Percentiles rank a stretch among this genome's conserved stretches.
Evolutionary conservation across 2,888 invertebrate species (phyloP).

Genomic region (Drosophila mimetica): DNA sequence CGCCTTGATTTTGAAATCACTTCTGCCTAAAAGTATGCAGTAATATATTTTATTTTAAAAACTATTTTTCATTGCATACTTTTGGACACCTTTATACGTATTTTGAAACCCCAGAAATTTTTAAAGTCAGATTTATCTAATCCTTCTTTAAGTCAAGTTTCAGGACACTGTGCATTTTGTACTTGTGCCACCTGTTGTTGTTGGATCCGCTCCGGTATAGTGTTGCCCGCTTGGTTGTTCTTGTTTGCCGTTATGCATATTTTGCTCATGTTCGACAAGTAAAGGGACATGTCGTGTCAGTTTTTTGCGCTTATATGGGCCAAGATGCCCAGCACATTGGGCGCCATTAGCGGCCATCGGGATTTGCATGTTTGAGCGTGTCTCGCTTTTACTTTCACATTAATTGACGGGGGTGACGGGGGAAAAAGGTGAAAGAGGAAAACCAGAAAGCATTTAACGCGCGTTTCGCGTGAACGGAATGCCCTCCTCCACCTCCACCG

Average conservation of each 20-base stretch:
- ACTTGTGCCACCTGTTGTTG: conserved; percentile 63
- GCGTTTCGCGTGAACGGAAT: conserved; percentile 68
- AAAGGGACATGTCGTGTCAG: conserved; percentile 68
- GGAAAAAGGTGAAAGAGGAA: conserved; percentile 3
- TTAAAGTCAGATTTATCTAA: no score
- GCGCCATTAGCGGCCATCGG: conserved; percentile 48
- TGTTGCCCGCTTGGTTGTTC: conserved; percentile 25
- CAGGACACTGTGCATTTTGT: conserved; percentile 22
- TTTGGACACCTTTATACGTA: no score
- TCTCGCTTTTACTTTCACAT: conserved; percentile 59
- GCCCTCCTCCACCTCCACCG: neutral
- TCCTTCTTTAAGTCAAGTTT: no score
- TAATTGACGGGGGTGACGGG: conserved; percentile 46
- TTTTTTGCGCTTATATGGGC: conserved; percentile 42
- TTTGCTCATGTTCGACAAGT: conserved; percentile 69
- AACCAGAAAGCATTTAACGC: conserved; percentile 62
- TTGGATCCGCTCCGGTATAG: neutral
- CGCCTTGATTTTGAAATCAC: no score
- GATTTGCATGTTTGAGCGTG: conserved; percentile 31
- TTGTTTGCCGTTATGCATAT: conserved; percentile 46
- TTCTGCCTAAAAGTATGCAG: no score
- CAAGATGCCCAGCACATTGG: conserved; percentile 32
- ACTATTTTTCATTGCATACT: no score
- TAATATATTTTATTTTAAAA: no score
- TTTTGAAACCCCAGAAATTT: no score